Evolutionary conservation across 2,797 vertebrate species (phyloP), one percentile per base, ranked within the genome.

Genomic region (Trachops cirrhosus): DNA sequence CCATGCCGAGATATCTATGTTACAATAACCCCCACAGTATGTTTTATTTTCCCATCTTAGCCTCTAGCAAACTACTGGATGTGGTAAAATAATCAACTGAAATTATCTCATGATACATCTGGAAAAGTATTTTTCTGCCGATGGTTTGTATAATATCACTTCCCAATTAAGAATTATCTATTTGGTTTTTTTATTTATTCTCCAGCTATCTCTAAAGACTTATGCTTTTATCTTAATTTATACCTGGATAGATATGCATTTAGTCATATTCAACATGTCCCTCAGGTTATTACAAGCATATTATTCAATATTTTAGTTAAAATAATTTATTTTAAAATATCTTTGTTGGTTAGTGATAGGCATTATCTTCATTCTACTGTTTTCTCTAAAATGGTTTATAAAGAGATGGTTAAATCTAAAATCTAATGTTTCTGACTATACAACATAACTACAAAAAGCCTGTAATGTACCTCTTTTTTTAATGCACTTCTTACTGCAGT

Each of bases 151-250:
- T 29, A 84, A 67, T 44, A 52, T 68, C 18, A 75, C 32, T 46
- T 75, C 41, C 52, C 19, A n/a, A 6, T 57, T 68, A 86, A 50
- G 32, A 94, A 85, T 57, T 24, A 19, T 26, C 14, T 70, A 39
- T n/a, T 44, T 44, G 44, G n/a, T n/a, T 34, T 75, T 34, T 82
- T 10, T 24, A 54, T 83, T n/a, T 52, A 54, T 48, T 50, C 50
- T 59, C 57, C 26, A 29, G 57, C 41, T 62, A 4, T 64, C 83
- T 83, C 46, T 16, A 73, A 96, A 89, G 24, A 78, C 5, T 37
- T 50, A 78, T 10, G 22, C 14, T 41, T 71, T 78, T 82, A 54
- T 44, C 37, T 89, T 70, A 93, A 75, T 54, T 87, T 78, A 57
- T 3, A 50, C 19, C 22, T 48, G 39, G 15, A 18, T 12, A 73